Percentiles rank a stretch among this genome's conserved stretches.
These are phyloP conservation scores for Bimastos eiseni DNA, from an alignment of 2,888 invertebrate species.

Conservation along the genomic window DNA sequence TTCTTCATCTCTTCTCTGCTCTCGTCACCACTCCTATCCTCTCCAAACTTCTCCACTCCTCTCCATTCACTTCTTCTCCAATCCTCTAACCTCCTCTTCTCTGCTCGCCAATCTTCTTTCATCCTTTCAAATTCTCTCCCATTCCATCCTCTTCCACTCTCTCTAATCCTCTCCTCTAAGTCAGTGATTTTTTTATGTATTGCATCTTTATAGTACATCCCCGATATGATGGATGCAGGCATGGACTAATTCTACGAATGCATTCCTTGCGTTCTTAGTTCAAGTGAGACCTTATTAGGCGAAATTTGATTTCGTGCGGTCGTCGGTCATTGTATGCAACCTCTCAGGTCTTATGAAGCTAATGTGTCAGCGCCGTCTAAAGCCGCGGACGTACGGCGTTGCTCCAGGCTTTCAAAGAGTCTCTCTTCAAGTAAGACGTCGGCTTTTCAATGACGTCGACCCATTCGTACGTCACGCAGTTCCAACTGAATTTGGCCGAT, in stretches of 20 bases:
- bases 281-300: neutral
- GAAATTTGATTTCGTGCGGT: neutral
- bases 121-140: too few species aligned
- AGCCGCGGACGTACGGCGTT: neutral
- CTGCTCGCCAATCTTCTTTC: too few species aligned
- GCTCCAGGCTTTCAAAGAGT: neutral
- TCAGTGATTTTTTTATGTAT: neutral
- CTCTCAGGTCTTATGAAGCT: neutral
- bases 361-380: neutral
- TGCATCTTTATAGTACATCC: neutral
- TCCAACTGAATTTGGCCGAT: conserved; percentile 1
- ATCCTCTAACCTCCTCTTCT: neutral
- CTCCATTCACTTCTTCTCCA: neutral
- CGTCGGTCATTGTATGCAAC: neutral
- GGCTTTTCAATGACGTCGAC: neutral
- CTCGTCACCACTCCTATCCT: neutral
- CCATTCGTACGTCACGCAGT: neutral
- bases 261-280: neutral
- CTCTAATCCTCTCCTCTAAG: too few species aligned
- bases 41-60: neutral
- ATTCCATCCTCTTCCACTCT: too few species aligned
- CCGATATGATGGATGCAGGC: neutral
- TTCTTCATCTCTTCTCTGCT: neutral
- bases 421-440: neutral
- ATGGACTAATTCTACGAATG: neutral